A percentile compares a stretch with the other conserved stretches of the same genome.
These are phyloP conservation scores for Engraulis encrasicolus DNA, from an alignment of 2,113 vertebrate species.

Conservation along the genomic window DNA sequence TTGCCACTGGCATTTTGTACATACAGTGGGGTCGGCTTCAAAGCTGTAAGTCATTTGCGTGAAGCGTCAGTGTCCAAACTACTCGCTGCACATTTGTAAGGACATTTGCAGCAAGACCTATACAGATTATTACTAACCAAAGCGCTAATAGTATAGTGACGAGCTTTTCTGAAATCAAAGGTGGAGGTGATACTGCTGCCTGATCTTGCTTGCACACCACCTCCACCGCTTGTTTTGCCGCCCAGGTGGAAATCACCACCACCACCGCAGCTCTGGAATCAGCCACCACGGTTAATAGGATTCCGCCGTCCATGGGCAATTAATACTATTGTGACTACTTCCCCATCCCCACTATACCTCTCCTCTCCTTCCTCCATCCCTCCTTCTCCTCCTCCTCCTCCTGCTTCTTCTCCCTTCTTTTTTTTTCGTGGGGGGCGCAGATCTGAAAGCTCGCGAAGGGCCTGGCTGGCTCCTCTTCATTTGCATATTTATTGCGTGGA, in stretches of 20 bases:
- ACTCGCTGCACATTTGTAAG: too few relatives aligned
- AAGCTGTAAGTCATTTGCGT: background rate
- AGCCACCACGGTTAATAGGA: constrained; percentile 98
- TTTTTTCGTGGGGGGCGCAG: constrained; percentile 85
- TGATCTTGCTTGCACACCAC: too few relatives aligned
- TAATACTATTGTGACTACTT: constrained; percentile 91
- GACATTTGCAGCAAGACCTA: too few relatives aligned
- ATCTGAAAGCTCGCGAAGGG: constrained; percentile 97
- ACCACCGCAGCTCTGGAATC: constrained; percentile 95
- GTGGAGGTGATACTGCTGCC: background rate
- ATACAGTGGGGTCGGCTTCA: background rate
- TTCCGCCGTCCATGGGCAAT: constrained; percentile 99
- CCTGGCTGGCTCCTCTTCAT: constrained; percentile 91
- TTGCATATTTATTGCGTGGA: constrained; percentile 99
- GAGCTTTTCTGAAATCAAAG: background rate
- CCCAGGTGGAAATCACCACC: constrained; percentile 85
- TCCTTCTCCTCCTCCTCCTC: constrained; percentile 40
- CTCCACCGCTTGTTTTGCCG: constrained; percentile 44
- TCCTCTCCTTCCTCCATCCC: background rate
- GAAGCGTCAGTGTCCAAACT: too few relatives aligned
- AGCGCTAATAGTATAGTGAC: background rate
- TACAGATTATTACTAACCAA: background rate
- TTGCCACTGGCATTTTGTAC: background rate
- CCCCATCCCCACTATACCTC: background rate
- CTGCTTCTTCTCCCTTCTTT: constrained; percentile 17